Percentiles rank a stretch among this genome's conserved stretches.
Evolutionary conservation across 2,113 vertebrate genomes (phyloP).

Genomic region (Mohoua ochrocephala): DNA sequence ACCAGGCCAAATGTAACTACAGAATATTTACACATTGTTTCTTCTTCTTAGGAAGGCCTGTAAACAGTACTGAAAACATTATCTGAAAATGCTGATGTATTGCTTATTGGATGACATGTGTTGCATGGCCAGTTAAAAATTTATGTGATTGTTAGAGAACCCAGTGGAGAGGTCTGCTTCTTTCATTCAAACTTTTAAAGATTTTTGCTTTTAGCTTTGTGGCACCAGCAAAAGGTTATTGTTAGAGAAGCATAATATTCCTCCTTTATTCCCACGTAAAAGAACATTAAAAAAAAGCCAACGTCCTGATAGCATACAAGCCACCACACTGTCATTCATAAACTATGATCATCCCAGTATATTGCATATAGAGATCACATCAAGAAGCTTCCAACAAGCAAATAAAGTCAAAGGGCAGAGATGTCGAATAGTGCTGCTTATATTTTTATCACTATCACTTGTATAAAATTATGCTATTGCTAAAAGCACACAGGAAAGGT

Average conservation of each 20-base stretch:
- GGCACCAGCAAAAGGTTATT: not conserved
- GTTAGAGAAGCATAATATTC: not conserved
- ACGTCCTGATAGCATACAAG: not conserved
- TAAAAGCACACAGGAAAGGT: not conserved
- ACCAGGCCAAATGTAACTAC: not conserved
- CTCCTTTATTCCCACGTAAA: not conserved
- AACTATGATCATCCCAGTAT: not conserved
- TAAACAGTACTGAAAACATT: not conserved
- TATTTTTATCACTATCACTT: not conserved
- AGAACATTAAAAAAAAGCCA: not conserved
- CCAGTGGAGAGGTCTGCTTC: accelerated
- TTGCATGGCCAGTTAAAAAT: not conserved
- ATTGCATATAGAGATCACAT: not conserved
- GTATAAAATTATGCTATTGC: not conserved
- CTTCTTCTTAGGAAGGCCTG: not conserved
- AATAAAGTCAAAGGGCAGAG: not conserved
- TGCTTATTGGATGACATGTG: not conserved
- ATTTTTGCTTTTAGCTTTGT: not conserved
- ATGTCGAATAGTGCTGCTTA: not conserved
- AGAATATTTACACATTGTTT: not conserved
- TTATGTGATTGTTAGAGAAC: not conserved
- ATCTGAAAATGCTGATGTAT: not conserved
- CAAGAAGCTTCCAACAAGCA: not conserved
- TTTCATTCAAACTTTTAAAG: not conserved
- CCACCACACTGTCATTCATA: not conserved